phyloP scores from a whole-genome alignment of 2,888 invertebrate genomes.

The Oscheius sp. region DNA sequence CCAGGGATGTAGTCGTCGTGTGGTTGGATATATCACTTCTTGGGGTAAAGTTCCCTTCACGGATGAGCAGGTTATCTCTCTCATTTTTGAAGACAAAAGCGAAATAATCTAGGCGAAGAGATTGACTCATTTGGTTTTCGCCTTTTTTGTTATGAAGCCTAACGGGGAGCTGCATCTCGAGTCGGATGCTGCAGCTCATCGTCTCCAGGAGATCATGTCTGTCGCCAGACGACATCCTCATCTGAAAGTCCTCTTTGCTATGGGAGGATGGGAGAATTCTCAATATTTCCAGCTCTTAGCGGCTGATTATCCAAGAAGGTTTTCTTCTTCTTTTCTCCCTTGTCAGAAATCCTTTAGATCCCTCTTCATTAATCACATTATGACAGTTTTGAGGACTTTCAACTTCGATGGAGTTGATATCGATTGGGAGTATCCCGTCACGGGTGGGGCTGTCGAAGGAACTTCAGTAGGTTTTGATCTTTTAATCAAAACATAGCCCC shows the following conservation, averaged over 20 bases:
- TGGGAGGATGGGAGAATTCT: slow-evolving; percentile 69
- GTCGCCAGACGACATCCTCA: slow-evolving; percentile 50
- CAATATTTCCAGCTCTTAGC: slow-evolving; percentile 62
- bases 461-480: slow-evolving; percentile 37
- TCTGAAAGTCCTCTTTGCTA: slow-evolving; percentile 64
- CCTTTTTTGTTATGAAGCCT: slow-evolving; percentile 62
- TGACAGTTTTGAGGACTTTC: slow-evolving; percentile 55
- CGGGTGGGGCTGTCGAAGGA: slow-evolving; percentile 64
- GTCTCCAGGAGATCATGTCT: slow-evolving; percentile 42
- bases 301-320: slow-evolving; percentile 51
- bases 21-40: slow-evolving; percentile 68
- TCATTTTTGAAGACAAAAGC: too few relatives aligned
- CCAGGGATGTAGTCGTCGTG: slow-evolving; percentile 34
- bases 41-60: slow-evolving; percentile 64
- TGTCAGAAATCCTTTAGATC: slow-evolving; percentile 32
- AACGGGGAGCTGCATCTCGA: slow-evolving; percentile 57
- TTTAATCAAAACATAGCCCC: neutral
- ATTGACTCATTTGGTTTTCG: slow-evolving; percentile 68
- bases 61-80: slow-evolving; percentile 51
- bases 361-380: slow-evolving; percentile 51
- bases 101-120: slow-evolving; percentile 50
- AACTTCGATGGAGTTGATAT: slow-evolving; percentile 68
- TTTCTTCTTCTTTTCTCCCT: too few relatives aligned
- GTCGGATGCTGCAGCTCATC: slow-evolving; percentile 37
- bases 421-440: slow-evolving; percentile 69